phyloP scores from a whole-genome alignment of 2,797 vertebrate species.

The Enteromius viviparus region DNA sequence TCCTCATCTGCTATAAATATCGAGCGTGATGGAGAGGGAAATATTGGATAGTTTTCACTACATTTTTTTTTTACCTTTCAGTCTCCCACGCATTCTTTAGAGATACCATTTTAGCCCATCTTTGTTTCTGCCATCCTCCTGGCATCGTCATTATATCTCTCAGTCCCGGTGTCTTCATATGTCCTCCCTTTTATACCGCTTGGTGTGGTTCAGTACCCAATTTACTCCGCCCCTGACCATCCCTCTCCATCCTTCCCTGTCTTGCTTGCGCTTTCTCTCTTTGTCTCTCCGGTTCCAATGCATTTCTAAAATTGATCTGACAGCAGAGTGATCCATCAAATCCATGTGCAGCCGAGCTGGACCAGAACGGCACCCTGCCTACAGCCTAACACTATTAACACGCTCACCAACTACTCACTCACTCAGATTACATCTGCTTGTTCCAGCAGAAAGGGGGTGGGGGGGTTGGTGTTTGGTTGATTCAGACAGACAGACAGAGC shows the following conservation, averaged over 20 bases:
- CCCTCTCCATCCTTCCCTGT: slow-evolving; percentile 35
- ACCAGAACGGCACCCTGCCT: slow-evolving; percentile 46
- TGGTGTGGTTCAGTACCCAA: neutral
- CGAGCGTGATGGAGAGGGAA: slow-evolving; percentile 5
- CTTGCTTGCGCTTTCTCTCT: slow-evolving; percentile 22
- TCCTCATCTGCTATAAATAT: slow-evolving; percentile 47
- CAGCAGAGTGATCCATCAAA: slow-evolving; percentile 74
- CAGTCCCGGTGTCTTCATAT: slow-evolving; percentile 27
- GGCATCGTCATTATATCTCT: slow-evolving; percentile 47
- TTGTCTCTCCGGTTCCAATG: slow-evolving; percentile 44
- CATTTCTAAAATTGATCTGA: slow-evolving; percentile 75
- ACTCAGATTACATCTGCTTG: slow-evolving; percentile 51
- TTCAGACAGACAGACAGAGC: neutral
- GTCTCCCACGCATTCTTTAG: slow-evolving; percentile 17
- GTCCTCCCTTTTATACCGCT: slow-evolving; percentile 51
- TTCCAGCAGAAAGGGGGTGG: slow-evolving; percentile 27
- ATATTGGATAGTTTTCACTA: slow-evolving; percentile 17
- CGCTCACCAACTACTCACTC: slow-evolving; percentile 55
- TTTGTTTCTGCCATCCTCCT: slow-evolving; percentile 25
- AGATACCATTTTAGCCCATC: slow-evolving; percentile 28
- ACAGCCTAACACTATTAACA: slow-evolving; percentile 72
- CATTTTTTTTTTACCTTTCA: slow-evolving; percentile 24
- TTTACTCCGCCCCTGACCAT: slow-evolving; percentile 31
- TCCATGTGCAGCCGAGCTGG: slow-evolving; percentile 52
- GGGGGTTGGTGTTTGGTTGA: neutral